phyloP scores from a whole-genome alignment of 1,140 invertebrate species.

The Brachionus koreanus region DNA sequence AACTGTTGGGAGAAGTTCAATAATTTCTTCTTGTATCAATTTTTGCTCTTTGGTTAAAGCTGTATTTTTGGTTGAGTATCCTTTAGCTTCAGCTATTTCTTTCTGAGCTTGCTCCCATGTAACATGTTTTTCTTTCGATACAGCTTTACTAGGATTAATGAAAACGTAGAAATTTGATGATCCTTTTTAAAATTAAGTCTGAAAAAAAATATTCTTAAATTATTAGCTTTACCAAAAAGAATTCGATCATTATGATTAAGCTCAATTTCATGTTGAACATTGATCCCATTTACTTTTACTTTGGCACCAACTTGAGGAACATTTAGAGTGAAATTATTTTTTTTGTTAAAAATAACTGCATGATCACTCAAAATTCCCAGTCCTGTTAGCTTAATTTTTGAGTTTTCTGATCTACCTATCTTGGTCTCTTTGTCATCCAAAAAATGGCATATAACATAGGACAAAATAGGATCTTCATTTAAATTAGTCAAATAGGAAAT shows the following conservation, averaged over 20 bases:
- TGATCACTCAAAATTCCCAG: slow-evolving; percentile 48
- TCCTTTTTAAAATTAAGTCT: background rate
- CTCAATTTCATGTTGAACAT: slow-evolving; percentile 49
- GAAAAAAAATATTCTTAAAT: background rate
- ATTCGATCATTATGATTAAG: slow-evolving; percentile 57
- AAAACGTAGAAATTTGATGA: slow-evolving; percentile 59
- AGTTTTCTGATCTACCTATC: slow-evolving; percentile 56
- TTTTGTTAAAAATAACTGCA: background rate
- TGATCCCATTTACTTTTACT: slow-evolving; percentile 57
- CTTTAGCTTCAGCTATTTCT: slow-evolving; percentile 59
- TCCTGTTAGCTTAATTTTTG: slow-evolving; percentile 55
- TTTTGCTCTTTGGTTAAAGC: slow-evolving; percentile 56
- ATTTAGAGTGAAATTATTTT: background rate
- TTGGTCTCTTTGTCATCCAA: slow-evolving; percentile 50
- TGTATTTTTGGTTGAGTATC: slow-evolving; percentile 51
- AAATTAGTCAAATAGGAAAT: slow-evolving; percentile 56
- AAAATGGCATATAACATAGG: slow-evolving; percentile 57
- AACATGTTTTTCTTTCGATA: slow-evolving; percentile 50
- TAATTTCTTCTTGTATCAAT: slow-evolving; percentile 57
- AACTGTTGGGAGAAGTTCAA: slow-evolving; percentile 58
- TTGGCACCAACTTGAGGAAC: slow-evolving; percentile 49
- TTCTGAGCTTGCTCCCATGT: slow-evolving; percentile 59
- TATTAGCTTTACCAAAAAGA: slow-evolving; percentile 52
- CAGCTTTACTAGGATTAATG: slow-evolving; percentile 50
- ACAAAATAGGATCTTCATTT: slow-evolving; percentile 59